Evolutionary conservation across 2,797 vertebrate species (phyloP).

Genomic region (Falco concolor): DNA sequence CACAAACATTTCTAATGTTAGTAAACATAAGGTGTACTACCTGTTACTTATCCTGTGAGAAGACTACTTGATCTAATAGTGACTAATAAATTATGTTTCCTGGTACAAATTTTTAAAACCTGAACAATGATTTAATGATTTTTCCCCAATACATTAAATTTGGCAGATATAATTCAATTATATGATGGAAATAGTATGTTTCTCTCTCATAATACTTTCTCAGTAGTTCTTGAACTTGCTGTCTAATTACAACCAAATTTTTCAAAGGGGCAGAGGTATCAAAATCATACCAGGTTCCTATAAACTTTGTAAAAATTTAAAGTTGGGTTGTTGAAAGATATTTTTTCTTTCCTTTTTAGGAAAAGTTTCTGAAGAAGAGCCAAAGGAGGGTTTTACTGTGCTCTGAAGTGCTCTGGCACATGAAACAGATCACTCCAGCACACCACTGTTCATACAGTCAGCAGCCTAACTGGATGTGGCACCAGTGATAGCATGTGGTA

Average conservation of each 20-base stretch:
- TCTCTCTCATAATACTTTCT: background rate
- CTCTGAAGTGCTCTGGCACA: background rate
- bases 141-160: background rate
- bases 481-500: accelerated
- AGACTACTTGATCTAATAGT: background rate
- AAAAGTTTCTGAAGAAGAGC: background rate
- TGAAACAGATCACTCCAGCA: background rate
- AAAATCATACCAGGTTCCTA: background rate
- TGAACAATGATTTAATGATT: background rate
- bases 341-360: background rate
- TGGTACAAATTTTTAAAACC: background rate
- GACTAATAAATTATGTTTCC: background rate
- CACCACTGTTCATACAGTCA: accelerated
- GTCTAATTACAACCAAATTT: background rate
- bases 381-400: background rate
- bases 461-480: background rate
- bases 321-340: background rate
- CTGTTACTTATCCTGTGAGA: background rate
- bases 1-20: background rate
- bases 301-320: background rate
- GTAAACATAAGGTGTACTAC: background rate
- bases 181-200: background rate
- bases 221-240: background rate
- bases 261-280: background rate
- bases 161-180: background rate